Percentiles rank a stretch among this genome's conserved stretches.
Evolutionary conservation across 2,888 invertebrate genomes (phyloP).

Genomic region (Hyposoter dolosus): DNA sequence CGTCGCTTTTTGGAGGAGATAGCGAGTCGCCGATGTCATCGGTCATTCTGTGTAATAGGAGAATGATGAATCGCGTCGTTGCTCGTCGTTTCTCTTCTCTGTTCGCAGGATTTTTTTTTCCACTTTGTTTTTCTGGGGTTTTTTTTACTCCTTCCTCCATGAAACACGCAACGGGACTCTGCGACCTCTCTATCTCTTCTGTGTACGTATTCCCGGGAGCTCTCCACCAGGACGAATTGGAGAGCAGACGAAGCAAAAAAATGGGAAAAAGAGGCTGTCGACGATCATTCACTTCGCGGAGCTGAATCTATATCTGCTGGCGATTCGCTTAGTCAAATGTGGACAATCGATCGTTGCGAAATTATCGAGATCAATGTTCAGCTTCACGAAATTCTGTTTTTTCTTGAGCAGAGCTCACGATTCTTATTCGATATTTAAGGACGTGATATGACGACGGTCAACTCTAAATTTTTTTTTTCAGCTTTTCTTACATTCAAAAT

Average conservation of each 20-base stretch:
- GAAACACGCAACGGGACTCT: slow-evolving; percentile 22
- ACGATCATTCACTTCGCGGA: slow-evolving; percentile 14
- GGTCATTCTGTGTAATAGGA: slow-evolving; percentile 41
- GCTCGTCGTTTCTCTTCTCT: not conserved
- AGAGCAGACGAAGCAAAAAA: not conserved
- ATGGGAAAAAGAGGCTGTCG: slow-evolving; percentile 5
- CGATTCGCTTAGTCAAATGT: not conserved
- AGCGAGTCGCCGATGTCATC: slow-evolving; percentile 40
- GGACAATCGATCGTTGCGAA: not conserved
- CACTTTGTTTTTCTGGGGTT: slow-evolving; percentile 5
- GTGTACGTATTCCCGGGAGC: slow-evolving; percentile 21
- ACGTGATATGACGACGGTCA: too few species aligned
- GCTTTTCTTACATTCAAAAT: too few species aligned
- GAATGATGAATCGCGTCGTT: slow-evolving; percentile 54
- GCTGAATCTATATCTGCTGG: not conserved
- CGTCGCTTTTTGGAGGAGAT: not conserved
- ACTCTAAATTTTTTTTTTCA: too few species aligned
- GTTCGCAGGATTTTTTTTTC: not conserved
- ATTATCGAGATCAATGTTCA: not conserved
- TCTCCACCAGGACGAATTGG: not conserved
- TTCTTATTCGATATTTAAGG: too few species aligned
- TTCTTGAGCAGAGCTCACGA: too few species aligned
- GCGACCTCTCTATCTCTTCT: not conserved
- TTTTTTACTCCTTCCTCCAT: not conserved
- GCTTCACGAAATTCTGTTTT: too few species aligned